A percentile compares a stretch with the other conserved stretches of the same genome.
Evolutionary conservation across 1,140 invertebrate species (phyloP).

Genomic region (Hyphantria cunea): DNA sequence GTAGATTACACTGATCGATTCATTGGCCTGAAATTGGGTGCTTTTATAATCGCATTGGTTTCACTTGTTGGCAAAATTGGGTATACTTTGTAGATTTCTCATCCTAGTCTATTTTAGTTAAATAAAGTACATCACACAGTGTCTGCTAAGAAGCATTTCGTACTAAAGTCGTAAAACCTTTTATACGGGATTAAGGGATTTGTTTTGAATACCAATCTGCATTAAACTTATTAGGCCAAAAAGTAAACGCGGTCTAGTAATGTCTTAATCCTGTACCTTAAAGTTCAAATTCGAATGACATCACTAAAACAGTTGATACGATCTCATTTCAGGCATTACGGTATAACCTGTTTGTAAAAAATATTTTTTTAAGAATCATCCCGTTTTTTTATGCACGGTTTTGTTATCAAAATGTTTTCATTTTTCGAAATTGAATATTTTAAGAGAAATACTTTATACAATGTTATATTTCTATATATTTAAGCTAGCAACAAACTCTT

Average conservation of each 20-base stretch:
- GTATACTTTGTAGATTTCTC: background rate
- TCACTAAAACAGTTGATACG: too few relatives aligned
- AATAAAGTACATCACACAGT: background rate
- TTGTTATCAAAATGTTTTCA: background rate
- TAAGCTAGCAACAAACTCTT: too few relatives aligned
- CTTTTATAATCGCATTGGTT: too few relatives aligned
- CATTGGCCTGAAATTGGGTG: background rate
- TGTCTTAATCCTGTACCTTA: background rate
- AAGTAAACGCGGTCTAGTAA: background rate
- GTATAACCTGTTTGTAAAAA: slow-evolving; percentile 22
- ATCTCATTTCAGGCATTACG: slow-evolving; percentile 22
- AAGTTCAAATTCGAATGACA: background rate
- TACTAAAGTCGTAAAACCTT: slow-evolving; percentile 17
- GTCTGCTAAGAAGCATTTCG: slow-evolving; percentile 3
- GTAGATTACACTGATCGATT: background rate
- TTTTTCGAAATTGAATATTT: background rate
- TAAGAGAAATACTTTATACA: too few relatives aligned
- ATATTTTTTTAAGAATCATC: background rate
- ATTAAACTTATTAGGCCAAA: slow-evolving; percentile 17
- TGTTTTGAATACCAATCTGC: slow-evolving; percentile 28
- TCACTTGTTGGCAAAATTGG: background rate
- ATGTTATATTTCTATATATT: too few relatives aligned
- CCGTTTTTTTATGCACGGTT: background rate
- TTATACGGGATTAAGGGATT: slow-evolving; percentile 22
- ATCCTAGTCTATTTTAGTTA: background rate